Percentiles rank a stretch among this genome's conserved stretches.
Conservation (phyloP, 2,888 invertebrate genomes). For the Bimastos eiseni region DNA sequence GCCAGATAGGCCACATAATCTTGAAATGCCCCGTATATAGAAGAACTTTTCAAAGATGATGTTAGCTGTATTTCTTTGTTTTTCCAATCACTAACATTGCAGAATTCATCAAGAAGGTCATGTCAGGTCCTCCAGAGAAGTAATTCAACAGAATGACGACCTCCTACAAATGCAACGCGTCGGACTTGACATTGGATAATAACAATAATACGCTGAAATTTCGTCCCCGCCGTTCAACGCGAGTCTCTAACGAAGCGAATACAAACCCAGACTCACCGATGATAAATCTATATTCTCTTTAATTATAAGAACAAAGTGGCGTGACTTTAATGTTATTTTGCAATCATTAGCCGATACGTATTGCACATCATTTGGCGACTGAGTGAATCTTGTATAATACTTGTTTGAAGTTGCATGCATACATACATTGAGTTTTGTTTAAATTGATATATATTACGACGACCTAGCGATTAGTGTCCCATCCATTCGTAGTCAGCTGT, state of each 20-base stretch:
- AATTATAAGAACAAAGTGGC: background rate
- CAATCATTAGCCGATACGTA: background rate
- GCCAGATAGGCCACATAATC: too few species aligned
- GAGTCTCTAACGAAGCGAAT: background rate
- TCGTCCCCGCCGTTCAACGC: background rate
- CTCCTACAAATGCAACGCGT: background rate
- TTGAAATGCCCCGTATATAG: too few species aligned
- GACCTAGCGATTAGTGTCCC: background rate
- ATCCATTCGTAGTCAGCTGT: background rate
- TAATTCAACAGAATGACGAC: conserved; percentile 23
- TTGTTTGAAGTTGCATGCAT: background rate
- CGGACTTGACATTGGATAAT: background rate
- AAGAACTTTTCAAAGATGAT: too few species aligned
- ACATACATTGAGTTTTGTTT: background rate
- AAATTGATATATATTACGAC: background rate
- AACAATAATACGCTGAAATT: background rate
- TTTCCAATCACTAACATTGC: background rate
- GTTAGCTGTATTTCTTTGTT: background rate
- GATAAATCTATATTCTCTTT: background rate
- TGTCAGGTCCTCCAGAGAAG: conserved; percentile 40
- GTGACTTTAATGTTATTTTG: background rate
- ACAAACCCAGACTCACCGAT: background rate
- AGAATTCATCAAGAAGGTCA: conserved; percentile 44
- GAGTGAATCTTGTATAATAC: conserved; percentile 13
- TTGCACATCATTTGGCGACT: background rate